Conservation (phyloP, 2,113 vertebrate genomes). For the Laticauda colubrina region DNA sequence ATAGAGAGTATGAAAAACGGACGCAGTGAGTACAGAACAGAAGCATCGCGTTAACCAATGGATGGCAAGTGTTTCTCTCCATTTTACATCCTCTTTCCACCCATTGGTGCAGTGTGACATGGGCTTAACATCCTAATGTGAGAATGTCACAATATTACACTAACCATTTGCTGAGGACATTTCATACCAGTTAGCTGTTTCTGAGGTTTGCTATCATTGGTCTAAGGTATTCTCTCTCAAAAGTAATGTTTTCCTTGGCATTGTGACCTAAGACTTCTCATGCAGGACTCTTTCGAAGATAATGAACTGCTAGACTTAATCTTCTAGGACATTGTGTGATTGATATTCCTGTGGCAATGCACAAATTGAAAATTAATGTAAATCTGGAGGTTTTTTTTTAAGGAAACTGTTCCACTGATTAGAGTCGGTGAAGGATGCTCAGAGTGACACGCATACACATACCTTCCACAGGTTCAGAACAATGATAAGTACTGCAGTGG, state of each 20-base stretch:
- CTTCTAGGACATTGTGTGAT: background rate
- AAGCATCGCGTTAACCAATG: too few relatives aligned
- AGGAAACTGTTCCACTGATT: background rate
- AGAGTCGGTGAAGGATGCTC: background rate
- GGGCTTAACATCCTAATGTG: background rate
- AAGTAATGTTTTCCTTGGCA: background rate
- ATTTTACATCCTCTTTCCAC: too few relatives aligned
- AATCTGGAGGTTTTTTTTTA: background rate
- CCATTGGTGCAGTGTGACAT: too few relatives aligned
- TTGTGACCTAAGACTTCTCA: background rate
- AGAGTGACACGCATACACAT: background rate
- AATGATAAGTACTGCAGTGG: background rate
- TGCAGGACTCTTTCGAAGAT: background rate
- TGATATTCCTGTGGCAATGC: background rate
- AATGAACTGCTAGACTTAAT: background rate
- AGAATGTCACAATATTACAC: background rate
- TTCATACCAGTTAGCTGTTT: background rate
- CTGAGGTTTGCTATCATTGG: background rate
- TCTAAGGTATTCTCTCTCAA: background rate
- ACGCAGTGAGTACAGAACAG: too few relatives aligned
- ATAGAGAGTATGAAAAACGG: too few relatives aligned
- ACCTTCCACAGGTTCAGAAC: background rate
- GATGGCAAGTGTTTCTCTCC: too few relatives aligned
- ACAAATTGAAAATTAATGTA: background rate
- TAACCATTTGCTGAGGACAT: background rate